Base-by-base conservation (phyloP, 2,888 invertebrate genomes). In the Latrodectus elegans region DNA sequence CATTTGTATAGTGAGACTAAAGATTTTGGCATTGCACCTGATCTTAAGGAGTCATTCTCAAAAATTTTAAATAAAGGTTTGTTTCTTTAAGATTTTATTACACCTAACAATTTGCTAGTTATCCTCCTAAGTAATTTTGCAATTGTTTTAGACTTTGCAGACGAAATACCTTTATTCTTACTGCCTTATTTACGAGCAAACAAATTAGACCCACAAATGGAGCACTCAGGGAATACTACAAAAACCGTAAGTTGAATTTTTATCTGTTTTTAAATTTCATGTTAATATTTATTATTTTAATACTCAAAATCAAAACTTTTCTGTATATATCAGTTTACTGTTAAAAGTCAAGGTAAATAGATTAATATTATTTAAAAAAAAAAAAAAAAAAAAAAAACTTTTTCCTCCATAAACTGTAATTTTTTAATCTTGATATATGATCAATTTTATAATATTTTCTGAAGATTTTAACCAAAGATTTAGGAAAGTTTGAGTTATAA, bases 41-140 rank as follows among this genome's bases (percentile, higher is more conserved):
- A 96, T 90, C 95, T 95, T 65, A 96, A 95, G 92, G 95, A 95
- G 91, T 94, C 95, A 90, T 97, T 98, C 93, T 93, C 26, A n/a
- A 75, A 75, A 67, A 70, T 49, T 74, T 64, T 82, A 9, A 68
- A 70, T 70, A n/a, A 75, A 75, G 55, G 82, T 75, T 70, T 53
- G 17, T 68, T 52, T 14, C 4, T 22, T 12, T 55, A n/a, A 26
- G n/a, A 6, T 71, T 71, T 71, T 22, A 49, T 49, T 14, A n/a
- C 0, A 52, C 4, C 15, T n/a, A 9, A 67, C 4, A 22, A 67
- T 17, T 8, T 67, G n/a, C 11, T 11, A 8, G 51, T 15, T 49
- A 49, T 49, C 12, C 8, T 22, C 6, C 9, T 49, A 68, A 22
- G 12, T 68, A 17, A 68, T 17, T 26, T 12, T 22, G 26, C 11